Percentiles rank a stretch among this genome's conserved stretches.
These are phyloP conservation scores for Macaria liturata DNA, from an alignment of 2,888 invertebrate genomes.

Conservation along the genomic window DNA sequence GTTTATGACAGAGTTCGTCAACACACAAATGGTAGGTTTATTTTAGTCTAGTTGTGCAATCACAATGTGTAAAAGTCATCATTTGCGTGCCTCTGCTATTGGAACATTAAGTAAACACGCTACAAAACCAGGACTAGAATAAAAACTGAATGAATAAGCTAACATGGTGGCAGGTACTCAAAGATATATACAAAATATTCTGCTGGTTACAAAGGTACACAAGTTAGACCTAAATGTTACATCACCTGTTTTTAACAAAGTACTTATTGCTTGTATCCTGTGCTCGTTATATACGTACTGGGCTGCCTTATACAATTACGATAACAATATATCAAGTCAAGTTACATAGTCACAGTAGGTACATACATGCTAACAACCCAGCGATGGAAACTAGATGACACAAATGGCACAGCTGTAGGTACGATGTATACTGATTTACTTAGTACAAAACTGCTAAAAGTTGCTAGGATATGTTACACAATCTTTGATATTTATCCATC, in stretches of 20 bases:
- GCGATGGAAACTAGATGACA: conserved; percentile 32
- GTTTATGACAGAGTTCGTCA: conserved; percentile 13
- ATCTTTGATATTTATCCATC: conserved; percentile 33
- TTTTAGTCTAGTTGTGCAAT: conserved; percentile 63
- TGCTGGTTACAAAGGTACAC: conserved; percentile 16
- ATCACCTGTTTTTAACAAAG: neutral
- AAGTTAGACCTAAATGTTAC: conserved; percentile 11
- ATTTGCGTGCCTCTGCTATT: conserved; percentile 50
- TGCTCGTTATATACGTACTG: conserved; percentile 8
- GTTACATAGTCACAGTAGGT: conserved; percentile 13
- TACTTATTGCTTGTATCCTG: conserved; percentile 7
- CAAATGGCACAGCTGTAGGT: conserved; percentile 46
- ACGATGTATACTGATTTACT: conserved; percentile 32
- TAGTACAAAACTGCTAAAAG: conserved; percentile 31
- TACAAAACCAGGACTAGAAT: conserved; percentile 65
- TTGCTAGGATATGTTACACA: conserved; percentile 25
- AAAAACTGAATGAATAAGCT: conserved; percentile 43
- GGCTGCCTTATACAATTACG: conserved; percentile 13
- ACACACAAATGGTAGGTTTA: conserved; percentile 15
- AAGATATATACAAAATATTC: conserved; percentile 17
- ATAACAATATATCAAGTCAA: conserved; percentile 11
- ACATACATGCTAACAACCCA: conserved; percentile 24
- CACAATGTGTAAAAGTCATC: conserved; percentile 70
- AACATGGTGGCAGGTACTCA: conserved; percentile 29
- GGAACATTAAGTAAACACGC: conserved; percentile 46